Evolutionary conservation across 2,797 vertebrate genomes (phyloP).

Genomic region (Mus minutoides): DNA sequence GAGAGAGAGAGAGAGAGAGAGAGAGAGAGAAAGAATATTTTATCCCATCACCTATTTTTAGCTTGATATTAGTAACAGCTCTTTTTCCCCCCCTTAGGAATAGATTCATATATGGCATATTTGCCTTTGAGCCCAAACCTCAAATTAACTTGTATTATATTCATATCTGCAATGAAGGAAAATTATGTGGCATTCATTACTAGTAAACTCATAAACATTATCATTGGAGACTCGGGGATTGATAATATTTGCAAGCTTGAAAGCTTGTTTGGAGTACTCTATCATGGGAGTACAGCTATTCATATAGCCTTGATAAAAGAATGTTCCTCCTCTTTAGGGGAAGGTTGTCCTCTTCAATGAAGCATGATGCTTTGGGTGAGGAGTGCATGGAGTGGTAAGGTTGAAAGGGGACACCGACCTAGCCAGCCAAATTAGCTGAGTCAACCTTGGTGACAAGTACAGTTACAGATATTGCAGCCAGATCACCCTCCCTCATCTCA

Average conservation of each 20-base stretch:
- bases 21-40: not conserved
- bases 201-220: not conserved
- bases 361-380: not conserved
- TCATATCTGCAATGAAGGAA: slow-evolving; percentile 33
- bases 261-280: not conserved
- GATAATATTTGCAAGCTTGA: not conserved
- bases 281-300: not conserved
- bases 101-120: slow-evolving; percentile 14
- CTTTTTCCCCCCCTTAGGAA: not conserved
- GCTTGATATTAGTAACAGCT: slow-evolving; percentile 8
- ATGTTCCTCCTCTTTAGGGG: not conserved
- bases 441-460: not conserved
- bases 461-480: not conserved
- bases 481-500: not conserved
- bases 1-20: too few species aligned
- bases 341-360: not conserved
- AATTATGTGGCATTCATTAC: slow-evolving; percentile 17
- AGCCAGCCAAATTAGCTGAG: not conserved
- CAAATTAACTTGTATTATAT: slow-evolving; percentile 49
- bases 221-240: not conserved
- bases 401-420: not conserved
- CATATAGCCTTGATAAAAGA: not conserved
- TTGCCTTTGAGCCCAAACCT: not conserved
- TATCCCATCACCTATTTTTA: not conserved
- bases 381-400: not conserved